phyloP scores from a whole-genome alignment of 1,140 invertebrate genomes.

The Ridgeia piscesae region DNA sequence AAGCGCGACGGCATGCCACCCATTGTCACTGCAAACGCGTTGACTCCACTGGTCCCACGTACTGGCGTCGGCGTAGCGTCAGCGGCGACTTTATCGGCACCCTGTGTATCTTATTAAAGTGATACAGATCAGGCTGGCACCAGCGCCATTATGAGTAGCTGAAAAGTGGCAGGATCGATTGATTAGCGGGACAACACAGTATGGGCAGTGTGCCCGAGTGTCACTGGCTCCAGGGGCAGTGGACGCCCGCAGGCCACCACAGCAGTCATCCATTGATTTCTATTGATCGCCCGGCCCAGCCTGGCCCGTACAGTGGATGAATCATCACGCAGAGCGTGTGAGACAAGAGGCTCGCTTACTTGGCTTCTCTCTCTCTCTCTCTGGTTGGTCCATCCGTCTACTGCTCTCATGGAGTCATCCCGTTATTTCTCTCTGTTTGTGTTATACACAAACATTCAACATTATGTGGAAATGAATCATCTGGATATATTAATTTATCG shows the following conservation, averaged over 20 bases:
- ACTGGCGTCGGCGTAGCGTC: neutral
- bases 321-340: neutral
- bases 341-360: neutral
- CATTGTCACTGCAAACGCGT: neutral
- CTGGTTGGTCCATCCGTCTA: too few relatives aligned
- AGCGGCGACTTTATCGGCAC: neutral
- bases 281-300: neutral
- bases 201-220: neutral
- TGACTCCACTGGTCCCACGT: neutral
- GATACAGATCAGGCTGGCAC: slow-evolving; percentile 3
- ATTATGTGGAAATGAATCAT: too few relatives aligned
- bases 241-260: neutral
- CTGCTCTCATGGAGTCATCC: neutral
- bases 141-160: neutral
- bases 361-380: too few relatives aligned
- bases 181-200: neutral
- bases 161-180: neutral
- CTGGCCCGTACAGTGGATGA: neutral
- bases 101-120: neutral
- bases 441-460: neutral
- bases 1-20: neutral
- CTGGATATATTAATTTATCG: too few relatives aligned
- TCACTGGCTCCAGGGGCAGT: neutral
- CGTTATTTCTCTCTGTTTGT: neutral
- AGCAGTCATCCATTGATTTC: neutral